Conservation (phyloP, 2,113 vertebrate genomes). For the Rhea americana region DNA sequence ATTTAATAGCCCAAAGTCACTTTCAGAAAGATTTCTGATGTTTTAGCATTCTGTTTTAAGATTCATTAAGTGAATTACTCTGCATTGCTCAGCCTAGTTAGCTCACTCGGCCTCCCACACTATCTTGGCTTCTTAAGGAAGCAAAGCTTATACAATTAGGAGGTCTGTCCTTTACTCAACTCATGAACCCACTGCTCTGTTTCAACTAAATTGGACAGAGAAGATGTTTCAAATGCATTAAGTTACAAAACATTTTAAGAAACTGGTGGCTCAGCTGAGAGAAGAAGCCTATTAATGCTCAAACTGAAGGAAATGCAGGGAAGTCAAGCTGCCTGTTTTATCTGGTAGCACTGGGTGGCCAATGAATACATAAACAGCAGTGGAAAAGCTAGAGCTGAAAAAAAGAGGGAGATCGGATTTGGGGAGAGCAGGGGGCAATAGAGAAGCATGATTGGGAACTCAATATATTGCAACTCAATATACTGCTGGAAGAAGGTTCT, state of each 20-base stretch:
- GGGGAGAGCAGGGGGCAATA: background rate
- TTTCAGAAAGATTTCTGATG: constrained; percentile 1
- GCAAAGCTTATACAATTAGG: constrained; percentile 10
- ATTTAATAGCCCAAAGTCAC: background rate
- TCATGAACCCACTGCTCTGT: background rate
- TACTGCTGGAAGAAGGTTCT: background rate
- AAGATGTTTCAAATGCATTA: background rate
- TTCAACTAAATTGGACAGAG: background rate
- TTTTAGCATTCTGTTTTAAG: background rate
- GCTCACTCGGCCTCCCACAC: background rate
- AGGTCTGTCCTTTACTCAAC: constrained; percentile 10
- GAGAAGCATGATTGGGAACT: background rate
- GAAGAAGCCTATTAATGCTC: background rate
- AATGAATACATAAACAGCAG: background rate
- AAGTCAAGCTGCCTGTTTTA: background rate
- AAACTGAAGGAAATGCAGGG: background rate
- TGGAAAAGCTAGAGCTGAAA: background rate
- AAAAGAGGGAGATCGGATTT: background rate
- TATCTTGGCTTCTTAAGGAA: constrained; percentile 6
- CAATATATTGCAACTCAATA: background rate
- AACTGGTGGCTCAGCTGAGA: background rate
- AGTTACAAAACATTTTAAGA: background rate
- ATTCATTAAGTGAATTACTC: background rate
- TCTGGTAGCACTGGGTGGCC: background rate
- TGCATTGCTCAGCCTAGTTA: background rate